Base-by-base conservation (phyloP, 2,888 invertebrate genomes). In the Epiblema foenella region DNA sequence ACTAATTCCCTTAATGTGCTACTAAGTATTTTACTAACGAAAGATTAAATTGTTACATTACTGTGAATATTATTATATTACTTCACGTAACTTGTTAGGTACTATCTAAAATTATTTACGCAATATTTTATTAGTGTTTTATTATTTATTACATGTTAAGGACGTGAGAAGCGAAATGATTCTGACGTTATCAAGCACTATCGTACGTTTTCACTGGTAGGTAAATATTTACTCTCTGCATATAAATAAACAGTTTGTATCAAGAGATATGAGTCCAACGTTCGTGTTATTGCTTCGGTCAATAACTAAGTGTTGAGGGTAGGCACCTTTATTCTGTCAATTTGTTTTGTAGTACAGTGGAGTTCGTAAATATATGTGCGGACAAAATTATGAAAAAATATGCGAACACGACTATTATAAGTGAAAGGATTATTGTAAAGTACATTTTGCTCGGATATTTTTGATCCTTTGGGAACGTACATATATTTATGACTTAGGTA, bases 181-280 rank as follows among this genome's bases (percentile, higher is more conserved):
- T 54, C 39, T 64, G 64, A 54, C 17, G 56, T 57, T 56, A 65
- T 29, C 29, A 65, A 65, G 46, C 65, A 7, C 8, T 56, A 57
- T 57, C 29, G 12, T 57, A 42, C 15, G 46, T 46, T n/a, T 42
- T 57, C 17, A 18, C 65, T 57, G 18, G 46, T 57, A 66, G 18
- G 46, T 57, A 66, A 66, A 66, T 66, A 66, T 66, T 66, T 57
- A 66, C 29, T 46, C 42, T 56, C 10, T 17, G 17, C 46, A 66
- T 46, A 46, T 65, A 65, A 56, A 46, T 66, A 66, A 57, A 66
- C 56, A 56, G 56, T 33, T 66, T 42, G 46, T 24, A 65, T 56
- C 15, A 5, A n/a, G 18, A 42, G 70, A 66, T 66, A 56, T 60
- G 20, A 56, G 29, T 29, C 60, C 49, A 63, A 57, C 49, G 63